Evolutionary conservation across 2,888 invertebrate species (phyloP), one percentile per base, ranked within the genome.

Genomic region (Caenorhabditis sp.): DNA sequence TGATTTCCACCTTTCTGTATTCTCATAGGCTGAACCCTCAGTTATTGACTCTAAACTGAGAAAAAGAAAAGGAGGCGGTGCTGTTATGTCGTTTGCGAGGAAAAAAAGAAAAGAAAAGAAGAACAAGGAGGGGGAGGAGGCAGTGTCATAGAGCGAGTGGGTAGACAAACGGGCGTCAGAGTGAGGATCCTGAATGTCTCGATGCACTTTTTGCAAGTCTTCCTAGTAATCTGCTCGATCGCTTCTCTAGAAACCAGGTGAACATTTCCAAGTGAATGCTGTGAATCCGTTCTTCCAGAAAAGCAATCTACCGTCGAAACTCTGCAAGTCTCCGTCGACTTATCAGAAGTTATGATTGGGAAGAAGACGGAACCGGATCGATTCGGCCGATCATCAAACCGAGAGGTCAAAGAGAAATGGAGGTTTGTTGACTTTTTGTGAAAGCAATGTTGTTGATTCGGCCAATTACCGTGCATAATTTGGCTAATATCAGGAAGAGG

Each of bases 271-370:
- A 32, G 4, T 32, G 4, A 9, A 6, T 32, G 4, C 9, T 32
- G 5, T 4, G 9, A 6, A 32, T 40, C 13, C 40, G 28, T 1
- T 28, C 22, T 67, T 84, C 11, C 76, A 87, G 87, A 70, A 86
- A 85, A 80, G 82, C 87, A 15, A 82, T 88, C 15, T 88, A 87
- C 58, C 80, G 88, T n/a, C 69, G 89, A 55, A 91, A 91, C 80
- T 91, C 91, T 15, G 85, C 89, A 1, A 86, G 88, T 22, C 82
- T 91, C 0, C 86, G 90, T 1, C 80, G 91, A 9, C 80, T 91
- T 26, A 85, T 83, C 9, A 64, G 91, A n/a, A 85, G 89, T 47
- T 91, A 91, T 70, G 91, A 91, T 77, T 91, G 91, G 91, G 90
- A 91, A 61, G 88, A 90, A 62, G 88, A 88, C 61, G 89, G 89